A percentile compares a stretch with the other conserved stretches of the same genome.
Conservation (phyloP, 2,888 invertebrate genomes). For the Caenorhabditis imperialis region DNA sequence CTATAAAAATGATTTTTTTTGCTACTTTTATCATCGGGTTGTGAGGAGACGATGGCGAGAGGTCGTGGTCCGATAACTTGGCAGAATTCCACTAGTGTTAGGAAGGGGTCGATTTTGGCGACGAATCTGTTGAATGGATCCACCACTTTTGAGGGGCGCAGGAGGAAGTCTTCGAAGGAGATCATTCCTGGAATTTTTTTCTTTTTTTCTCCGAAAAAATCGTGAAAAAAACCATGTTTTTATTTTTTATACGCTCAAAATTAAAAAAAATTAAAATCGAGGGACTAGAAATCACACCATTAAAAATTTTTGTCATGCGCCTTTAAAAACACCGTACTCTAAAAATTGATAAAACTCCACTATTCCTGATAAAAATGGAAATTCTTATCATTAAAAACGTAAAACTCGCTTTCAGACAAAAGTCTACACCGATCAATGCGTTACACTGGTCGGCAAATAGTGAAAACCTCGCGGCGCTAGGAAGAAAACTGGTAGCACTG, state of each 20-base stretch:
- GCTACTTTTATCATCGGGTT: constrained; percentile 32
- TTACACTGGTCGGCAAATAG: not conserved
- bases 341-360: not conserved
- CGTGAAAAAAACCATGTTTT: too few relatives aligned
- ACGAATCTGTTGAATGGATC: constrained; percentile 65
- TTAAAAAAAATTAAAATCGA: constrained; percentile 1
- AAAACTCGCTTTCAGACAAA: too few relatives aligned
- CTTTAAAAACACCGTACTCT: constrained; percentile 14
- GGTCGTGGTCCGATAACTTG: constrained; percentile 73
- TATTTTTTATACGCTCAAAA: too few relatives aligned
- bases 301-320: not conserved
- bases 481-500: too few relatives aligned
- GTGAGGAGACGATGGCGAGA: constrained; percentile 54
- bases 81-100: constrained; percentile 74
- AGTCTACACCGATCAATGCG: not conserved
- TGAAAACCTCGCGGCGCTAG: not conserved
- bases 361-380: not conserved
- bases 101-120: constrained; percentile 58
- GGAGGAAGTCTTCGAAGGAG: constrained; percentile 56
- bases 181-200: constrained; percentile 31
- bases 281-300: not conserved
- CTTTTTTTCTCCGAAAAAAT: not conserved
- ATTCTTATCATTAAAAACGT: not conserved
- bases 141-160: constrained; percentile 52
- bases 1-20: constrained; percentile 1